Evolutionary conservation across 2,888 invertebrate genomes (phyloP), one percentile per base, ranked within the genome.

Genomic region (Napeogenes sylphis): DNA sequence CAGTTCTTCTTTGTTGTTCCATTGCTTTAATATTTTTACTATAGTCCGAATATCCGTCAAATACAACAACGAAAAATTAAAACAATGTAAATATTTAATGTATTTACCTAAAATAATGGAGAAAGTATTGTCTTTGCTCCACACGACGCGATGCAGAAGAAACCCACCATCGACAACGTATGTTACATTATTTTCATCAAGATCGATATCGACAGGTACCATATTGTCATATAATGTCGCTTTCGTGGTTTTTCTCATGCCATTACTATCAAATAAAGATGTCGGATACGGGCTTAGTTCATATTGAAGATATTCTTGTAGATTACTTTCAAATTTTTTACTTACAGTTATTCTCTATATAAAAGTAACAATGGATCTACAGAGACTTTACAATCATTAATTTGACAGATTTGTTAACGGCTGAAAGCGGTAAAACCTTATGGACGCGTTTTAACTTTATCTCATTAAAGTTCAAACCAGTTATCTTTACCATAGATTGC

Each of bases 81-180:
- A n/a, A n/a, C n/a, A n/a, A n/a, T n/a, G 67, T 67, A 71, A 64
- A 69, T 70, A 72, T 55, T 68, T 65, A 51, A 68, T 59, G 67
- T 69, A 66, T 61, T 69, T 66, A 63, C 68, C 32, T 53, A 71
- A 71, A 69, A 71, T 70, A 67, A 70, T 65, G 55, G 59, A 64
- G 54, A 71, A 70, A 63, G 66, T 69, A 63, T 70, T 73, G 42
- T 73, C 71, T 71, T 64, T 70, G 58, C 66, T 67, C 76, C 78
- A 79, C 61, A 77, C 74, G 58, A 79, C 76, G 55, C 70, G 75
- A 70, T 79, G 79, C 51, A 76, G 67, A 65, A 77, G 70, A 70
- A 70, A 73, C 69, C 73, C 73, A 56, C 75, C 75, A 68, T 73
- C 21, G 0, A 21, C 21, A 21, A 21, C 21, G 21, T 21, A n/a